Conservation (phyloP, 92 coral and sea anemone species). For the Blastomussa wellsi region DNA sequence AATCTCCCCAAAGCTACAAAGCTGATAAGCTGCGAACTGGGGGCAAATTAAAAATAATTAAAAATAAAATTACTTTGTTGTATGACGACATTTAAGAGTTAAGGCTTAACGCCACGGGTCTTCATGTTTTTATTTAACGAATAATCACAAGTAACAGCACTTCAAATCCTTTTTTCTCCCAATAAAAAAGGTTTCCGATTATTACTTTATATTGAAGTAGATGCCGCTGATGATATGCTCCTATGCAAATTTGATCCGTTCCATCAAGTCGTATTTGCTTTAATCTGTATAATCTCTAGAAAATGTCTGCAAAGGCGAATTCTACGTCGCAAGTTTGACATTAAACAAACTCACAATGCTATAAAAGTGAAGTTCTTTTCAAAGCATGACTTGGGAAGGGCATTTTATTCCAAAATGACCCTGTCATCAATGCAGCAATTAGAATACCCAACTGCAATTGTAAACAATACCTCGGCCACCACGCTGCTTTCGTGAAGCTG, state of each 20-base stretch:
- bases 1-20: neutral
- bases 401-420: neutral
- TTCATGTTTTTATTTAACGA: neutral
- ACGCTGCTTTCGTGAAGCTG: neutral
- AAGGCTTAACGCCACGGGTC: neutral
- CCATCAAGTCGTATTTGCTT: conserved; percentile 8
- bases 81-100: neutral
- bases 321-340: neutral
- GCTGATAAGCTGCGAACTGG: neutral
- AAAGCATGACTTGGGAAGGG: neutral
- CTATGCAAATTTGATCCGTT: conserved; percentile 14
- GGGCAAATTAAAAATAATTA: neutral
- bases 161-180: neutral
- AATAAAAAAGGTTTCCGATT: neutral
- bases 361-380: neutral
- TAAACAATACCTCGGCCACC: neutral
- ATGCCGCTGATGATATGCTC: conserved; percentile 8
- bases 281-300: neutral
- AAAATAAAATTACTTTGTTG: neutral
- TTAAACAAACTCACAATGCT: conserved; percentile 10
- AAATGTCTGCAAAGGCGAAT: conserved; percentile 6
- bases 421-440: conserved; percentile 24
- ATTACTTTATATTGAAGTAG: neutral
- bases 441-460: conserved; percentile 17
- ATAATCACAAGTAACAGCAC: neutral